These are phyloP conservation scores for Heliconius melpomene DNA, from an alignment of 1,140 invertebrate species.

Conservation along the genomic window DNA sequence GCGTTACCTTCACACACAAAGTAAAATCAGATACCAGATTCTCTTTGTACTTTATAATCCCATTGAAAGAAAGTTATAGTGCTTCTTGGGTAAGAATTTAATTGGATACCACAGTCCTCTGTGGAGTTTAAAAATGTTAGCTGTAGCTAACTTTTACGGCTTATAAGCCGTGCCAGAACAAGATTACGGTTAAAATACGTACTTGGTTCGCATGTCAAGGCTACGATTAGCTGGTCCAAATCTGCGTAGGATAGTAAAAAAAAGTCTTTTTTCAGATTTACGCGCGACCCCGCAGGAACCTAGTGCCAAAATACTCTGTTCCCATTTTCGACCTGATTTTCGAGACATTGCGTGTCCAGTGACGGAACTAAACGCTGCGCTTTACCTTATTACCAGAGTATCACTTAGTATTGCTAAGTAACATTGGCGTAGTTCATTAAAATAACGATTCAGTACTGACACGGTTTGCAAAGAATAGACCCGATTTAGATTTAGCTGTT, in stretches of 20 bases:
- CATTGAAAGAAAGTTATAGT: slow-evolving; percentile 6
- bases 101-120: slow-evolving; percentile 3
- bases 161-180: background rate
- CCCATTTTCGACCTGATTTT: no score
- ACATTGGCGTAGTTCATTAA: background rate
- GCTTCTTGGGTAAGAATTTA: slow-evolving; percentile 11
- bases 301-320: background rate
- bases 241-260: no score
- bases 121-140: background rate
- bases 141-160: no score
- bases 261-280: background rate
- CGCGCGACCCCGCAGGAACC: background rate
- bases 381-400: no score
- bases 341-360: no score
- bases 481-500: background rate
- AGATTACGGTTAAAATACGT: background rate
- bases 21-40: background rate
- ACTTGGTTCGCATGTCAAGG: background rate
- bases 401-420: background rate
- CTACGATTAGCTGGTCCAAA: background rate
- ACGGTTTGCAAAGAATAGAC: background rate
- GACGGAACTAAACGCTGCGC: no score
- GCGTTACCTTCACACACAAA: background rate
- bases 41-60: background rate
- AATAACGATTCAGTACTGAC: background rate